Conservation (phyloP, 2,888 invertebrate genomes). For the Masnerella sp. region DNA sequence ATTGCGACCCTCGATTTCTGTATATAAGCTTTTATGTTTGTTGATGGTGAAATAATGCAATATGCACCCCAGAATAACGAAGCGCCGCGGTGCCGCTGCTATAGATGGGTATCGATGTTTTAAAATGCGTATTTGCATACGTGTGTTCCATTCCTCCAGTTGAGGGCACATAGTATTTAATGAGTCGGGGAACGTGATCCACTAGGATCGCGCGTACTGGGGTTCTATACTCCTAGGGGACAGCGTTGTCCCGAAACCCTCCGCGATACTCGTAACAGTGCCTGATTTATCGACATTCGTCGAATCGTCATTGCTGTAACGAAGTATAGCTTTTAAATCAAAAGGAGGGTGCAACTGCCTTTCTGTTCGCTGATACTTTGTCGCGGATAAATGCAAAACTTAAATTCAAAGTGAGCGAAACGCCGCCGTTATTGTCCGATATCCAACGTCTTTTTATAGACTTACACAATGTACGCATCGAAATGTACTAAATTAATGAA, state of each 20-base stretch:
- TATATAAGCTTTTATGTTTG: constrained; percentile 66
- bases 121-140: constrained; percentile 74
- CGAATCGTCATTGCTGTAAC: constrained; percentile 78
- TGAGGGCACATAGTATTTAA: constrained; percentile 73
- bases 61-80: constrained; percentile 71
- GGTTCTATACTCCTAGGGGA: constrained; percentile 71
- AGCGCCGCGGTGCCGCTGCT: constrained; percentile 63
- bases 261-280: constrained; percentile 65
- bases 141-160: constrained; percentile 63
- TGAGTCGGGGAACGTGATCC: constrained; percentile 71
- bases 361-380: constrained; percentile 48
- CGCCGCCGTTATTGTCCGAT: constrained; percentile 44
- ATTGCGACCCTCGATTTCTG: constrained; percentile 63
- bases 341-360: constrained; percentile 53
- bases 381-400: constrained; percentile 57
- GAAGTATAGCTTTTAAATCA: constrained; percentile 65
- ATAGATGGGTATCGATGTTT: constrained; percentile 74
- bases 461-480: constrained; percentile 28
- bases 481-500: constrained; percentile 14
- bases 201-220: constrained; percentile 65
- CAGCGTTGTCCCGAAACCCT: constrained; percentile 57
- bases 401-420: constrained; percentile 54
- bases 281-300: constrained; percentile 81
- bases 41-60: constrained; percentile 72
- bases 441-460: constrained; percentile 45